Evolutionary conservation across 2,888 invertebrate genomes (phyloP).

Genomic region (Nasonovia ribisnigri): DNA sequence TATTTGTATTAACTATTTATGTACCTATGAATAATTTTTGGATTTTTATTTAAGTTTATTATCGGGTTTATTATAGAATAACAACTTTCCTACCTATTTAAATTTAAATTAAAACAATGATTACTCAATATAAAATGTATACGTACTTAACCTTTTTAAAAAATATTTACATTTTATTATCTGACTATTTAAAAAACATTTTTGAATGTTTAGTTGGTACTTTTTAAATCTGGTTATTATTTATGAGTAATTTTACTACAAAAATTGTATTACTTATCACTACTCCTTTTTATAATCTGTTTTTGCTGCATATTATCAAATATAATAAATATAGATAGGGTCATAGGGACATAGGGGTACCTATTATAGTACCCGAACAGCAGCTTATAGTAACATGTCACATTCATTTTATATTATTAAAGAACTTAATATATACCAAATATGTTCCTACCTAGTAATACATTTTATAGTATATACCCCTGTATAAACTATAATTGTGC

Average conservation of each 20-base stretch:
- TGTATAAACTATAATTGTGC: background rate
- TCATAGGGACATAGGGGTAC: background rate
- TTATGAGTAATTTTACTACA: background rate
- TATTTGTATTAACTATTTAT: background rate
- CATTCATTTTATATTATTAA: background rate
- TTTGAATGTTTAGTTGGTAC: background rate
- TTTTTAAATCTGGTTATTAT: slow-evolving; percentile 4
- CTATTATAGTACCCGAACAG: background rate
- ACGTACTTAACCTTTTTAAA: background rate
- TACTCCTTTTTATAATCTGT: background rate
- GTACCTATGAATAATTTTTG: background rate
- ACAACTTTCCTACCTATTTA: too few species aligned
- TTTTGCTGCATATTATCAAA: background rate
- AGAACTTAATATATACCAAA: background rate
- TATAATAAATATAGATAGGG: background rate
- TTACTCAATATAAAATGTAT: background rate
- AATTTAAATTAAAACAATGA: background rate
- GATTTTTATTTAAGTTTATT: background rate
- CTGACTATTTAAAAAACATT: background rate
- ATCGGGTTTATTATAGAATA: too few species aligned
- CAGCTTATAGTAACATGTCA: background rate
- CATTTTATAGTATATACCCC: background rate
- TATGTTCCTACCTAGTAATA: background rate
- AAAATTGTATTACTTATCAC: background rate
- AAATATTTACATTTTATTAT: background rate